Evolutionary conservation across 2,113 vertebrate genomes (phyloP).

Genomic region (Vanacampus margaritifer): DNA sequence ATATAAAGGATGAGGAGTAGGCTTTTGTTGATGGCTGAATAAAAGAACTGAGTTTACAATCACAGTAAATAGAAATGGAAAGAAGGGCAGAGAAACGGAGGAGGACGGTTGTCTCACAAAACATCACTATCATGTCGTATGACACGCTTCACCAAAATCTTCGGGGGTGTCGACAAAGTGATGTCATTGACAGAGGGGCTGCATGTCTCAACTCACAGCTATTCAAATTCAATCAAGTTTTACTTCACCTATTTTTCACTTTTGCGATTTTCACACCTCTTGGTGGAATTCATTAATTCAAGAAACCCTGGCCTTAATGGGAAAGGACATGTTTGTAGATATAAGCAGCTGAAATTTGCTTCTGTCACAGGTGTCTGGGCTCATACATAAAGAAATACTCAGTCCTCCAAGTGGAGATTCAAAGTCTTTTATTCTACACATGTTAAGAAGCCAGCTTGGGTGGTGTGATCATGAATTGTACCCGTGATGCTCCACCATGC

Average conservation of each 20-base stretch:
- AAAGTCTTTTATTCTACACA: not conserved
- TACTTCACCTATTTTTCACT: not conserved
- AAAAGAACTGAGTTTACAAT: conserved; percentile 9
- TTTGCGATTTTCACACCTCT: not conserved
- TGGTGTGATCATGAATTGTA: not conserved
- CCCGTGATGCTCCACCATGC: not conserved
- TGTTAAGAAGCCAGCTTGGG: not conserved
- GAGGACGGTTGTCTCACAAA: not conserved
- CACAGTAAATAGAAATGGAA: conserved; percentile 35
- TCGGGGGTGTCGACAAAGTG: not conserved
- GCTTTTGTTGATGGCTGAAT: conserved; percentile 18
- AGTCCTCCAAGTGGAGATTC: not conserved
- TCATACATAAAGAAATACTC: not conserved
- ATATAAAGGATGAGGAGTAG: conserved; percentile 18
- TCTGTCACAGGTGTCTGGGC: not conserved
- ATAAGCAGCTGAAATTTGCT: not conserved
- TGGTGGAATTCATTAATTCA: not conserved
- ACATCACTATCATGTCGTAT: conserved; percentile 29
- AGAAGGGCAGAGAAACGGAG: conserved; percentile 14
- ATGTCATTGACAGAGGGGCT: not conserved
- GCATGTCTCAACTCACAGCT: not conserved
- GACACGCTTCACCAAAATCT: conserved; percentile 14
- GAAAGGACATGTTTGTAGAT: not conserved
- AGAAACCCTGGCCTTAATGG: not conserved
- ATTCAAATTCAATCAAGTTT: not conserved